Conservation (phyloP, 2,888 invertebrate species). For the Drosophila buzzatii region DNA sequence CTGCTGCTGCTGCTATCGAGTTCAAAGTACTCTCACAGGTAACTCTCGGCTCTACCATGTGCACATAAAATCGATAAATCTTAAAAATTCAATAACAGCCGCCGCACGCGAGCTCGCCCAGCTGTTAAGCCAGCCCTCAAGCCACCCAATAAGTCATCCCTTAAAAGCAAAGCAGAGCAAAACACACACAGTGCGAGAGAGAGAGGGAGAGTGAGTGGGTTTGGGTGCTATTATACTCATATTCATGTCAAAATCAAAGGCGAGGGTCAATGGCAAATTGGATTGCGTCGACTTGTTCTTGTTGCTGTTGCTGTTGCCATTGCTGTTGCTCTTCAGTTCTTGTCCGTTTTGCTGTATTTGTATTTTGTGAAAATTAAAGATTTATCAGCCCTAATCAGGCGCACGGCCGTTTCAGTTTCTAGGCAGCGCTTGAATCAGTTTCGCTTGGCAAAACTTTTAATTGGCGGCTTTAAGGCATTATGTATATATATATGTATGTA, state of each 20-base stretch:
- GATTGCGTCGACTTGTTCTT: constrained; percentile 33
- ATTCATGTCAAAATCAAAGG: constrained; percentile 50
- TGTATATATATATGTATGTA: constrained; percentile 2
- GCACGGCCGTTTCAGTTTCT: constrained; percentile 11
- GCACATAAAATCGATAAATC: constrained; percentile 77
- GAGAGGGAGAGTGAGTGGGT: neutral
- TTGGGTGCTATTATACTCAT: constrained; percentile 11
- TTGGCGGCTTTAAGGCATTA: constrained; percentile 75
- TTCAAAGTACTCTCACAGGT: constrained; percentile 55
- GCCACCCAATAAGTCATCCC: constrained; percentile 18
- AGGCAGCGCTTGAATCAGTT: constrained; percentile 20
- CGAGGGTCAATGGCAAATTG: constrained; percentile 74
- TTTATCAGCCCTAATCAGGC: constrained; percentile 55
- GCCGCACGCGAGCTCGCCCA: constrained; percentile 57
- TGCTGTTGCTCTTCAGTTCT: neutral
- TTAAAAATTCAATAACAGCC: constrained; percentile 80
- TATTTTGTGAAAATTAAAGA: constrained; percentile 54
- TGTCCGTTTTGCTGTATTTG: constrained; percentile 8
- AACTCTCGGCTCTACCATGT: constrained; percentile 32
- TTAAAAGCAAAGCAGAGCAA: neutral
- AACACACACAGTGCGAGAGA: too few relatives aligned
- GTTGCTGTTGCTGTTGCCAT: constrained; percentile 4
- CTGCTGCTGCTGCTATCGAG: constrained; percentile 26
- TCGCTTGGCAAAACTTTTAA: constrained; percentile 69
- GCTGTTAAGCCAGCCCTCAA: constrained; percentile 1